Evolutionary conservation across 2,797 vertebrate species (phyloP), one percentile per base, ranked within the genome.

Genomic region (Lycodopsis pacificus): DNA sequence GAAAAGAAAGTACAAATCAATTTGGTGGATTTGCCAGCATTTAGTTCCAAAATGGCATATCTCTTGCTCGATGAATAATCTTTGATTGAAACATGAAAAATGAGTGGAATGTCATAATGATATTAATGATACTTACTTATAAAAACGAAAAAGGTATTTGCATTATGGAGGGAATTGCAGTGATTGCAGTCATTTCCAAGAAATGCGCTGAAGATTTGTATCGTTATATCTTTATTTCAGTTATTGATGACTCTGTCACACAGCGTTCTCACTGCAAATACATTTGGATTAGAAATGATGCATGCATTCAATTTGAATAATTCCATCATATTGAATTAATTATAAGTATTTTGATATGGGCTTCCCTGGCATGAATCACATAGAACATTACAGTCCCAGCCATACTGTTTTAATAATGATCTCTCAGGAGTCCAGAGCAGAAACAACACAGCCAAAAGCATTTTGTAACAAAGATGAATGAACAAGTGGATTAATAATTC

Each of bases 401-500:
- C 9, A 25, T 7, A 8, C 12, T 46, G 22, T 27, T 76, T 54
- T 15, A 61, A 27, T 67, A n/a, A 36, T 44, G 15, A 57, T 67
- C 7, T 57, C 38, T 48, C 14, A 53, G 58, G 42, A 42, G 14
- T 11, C 46, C n/a, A 34, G 20, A 42, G 25, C 20, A 54, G 10
- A n/a, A 13, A 22, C 13, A 48, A 9, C 38, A 59, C 11, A 38
- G 59, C 20, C 12, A 25, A 5, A 30, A 56, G 27, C 27, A 14
- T 54, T 54, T 63, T 36, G 38, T 70, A 42, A 51, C 48, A 48
- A 46, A n/a, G 36, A 79, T 27, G 13, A 46, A 36, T 46, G 19
- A 34, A n/a, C 49, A 32, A 19, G 51, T 76, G 3, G 5, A 65
- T 81, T 49, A 61, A 77, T 68, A 71, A 74, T 71, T 71, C 58